Evolutionary conservation across 2,888 invertebrate species (phyloP).

Genomic region (Sinodicranocentrus sp.): DNA sequence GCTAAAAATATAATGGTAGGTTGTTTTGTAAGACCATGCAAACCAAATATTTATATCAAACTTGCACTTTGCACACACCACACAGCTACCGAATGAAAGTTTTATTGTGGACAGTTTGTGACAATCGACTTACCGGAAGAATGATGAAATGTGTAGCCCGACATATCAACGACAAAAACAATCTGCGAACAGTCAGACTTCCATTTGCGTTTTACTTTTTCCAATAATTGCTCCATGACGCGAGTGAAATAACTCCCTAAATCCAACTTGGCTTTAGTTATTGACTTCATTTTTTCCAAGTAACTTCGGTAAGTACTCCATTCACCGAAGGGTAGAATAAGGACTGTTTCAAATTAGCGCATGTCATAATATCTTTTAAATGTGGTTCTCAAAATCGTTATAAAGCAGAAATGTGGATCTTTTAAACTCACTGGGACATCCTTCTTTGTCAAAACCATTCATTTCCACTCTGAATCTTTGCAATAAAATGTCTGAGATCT

Average conservation of each 20-base stretch:
- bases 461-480: conserved; percentile 26
- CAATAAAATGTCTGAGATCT: conserved; percentile 5
- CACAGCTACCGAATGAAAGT: no score
- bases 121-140: conserved; percentile 13
- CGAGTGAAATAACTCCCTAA: conserved; percentile 7
- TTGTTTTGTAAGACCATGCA: no score
- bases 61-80: no score
- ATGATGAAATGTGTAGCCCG: neutral
- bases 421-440: conserved; percentile 33
- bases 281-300: conserved; percentile 21
- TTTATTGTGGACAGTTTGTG: no score
- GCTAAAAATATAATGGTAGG: no score
- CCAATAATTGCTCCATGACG: conserved; percentile 11
- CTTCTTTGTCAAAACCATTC: conserved; percentile 31
- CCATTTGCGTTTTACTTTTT: neutral
- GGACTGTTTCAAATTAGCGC: conserved; percentile 1
- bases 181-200: conserved; percentile 22
- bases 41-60: no score
- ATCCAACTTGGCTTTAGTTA: neutral
- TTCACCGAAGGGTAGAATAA: conserved; percentile 14
- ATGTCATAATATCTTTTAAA: no score
- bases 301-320: conserved; percentile 29
- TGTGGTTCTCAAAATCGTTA: no score
- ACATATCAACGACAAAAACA: conserved; percentile 31
- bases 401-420: no score